Evolutionary conservation across 2,888 invertebrate species (phyloP), one percentile per base, ranked within the genome.

Genomic region (Lapara coniferarum): DNA sequence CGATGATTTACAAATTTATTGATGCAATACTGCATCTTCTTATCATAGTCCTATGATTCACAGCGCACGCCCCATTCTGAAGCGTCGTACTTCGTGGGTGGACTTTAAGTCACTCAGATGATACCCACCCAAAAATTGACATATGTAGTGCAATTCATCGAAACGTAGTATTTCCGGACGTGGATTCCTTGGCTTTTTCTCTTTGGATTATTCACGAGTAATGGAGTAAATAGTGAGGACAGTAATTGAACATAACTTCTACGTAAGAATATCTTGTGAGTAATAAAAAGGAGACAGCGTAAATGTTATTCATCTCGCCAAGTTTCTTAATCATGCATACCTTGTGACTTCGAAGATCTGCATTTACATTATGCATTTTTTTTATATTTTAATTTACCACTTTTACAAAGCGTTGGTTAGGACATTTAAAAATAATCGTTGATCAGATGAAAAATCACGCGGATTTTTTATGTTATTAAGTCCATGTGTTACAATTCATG

Each of bases 111-210:
- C 37, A 7, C 53, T 25, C 25, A 16, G 0, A 53, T 53, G 16
- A 37, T 37, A 5, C 37, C 37, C 37, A 53, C 53, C 53, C 16
- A 53, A 2, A 16, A 16, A n/a, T n/a, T 6, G 16, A 53, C 53
- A 53, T 53, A 53, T 37, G 37, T 53, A 53, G n/a, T 53, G 16
- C 53, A 53, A 53, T 53, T 53, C 53, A 16, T n/a, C n/a, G n/a
- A 53, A 53, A 53, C 8, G 53, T 7, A 10, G 13, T 13, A 51
- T 51, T 51, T 13, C 51, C 51, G 51, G 13, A n/a, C 53, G 53
- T 16, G 14, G 53, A 53, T 16, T 16, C 53, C 16, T n/a, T 53
- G 53, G 4, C 53, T 53, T 8, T 53, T 6, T 53, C 14, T 37
- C 37, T 37, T 37, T 37, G n/a, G 8, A 16, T n/a, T 53, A n/a